Base-by-base conservation (phyloP, 2,797 vertebrate genomes). In the Hirundo rustica region DNA sequence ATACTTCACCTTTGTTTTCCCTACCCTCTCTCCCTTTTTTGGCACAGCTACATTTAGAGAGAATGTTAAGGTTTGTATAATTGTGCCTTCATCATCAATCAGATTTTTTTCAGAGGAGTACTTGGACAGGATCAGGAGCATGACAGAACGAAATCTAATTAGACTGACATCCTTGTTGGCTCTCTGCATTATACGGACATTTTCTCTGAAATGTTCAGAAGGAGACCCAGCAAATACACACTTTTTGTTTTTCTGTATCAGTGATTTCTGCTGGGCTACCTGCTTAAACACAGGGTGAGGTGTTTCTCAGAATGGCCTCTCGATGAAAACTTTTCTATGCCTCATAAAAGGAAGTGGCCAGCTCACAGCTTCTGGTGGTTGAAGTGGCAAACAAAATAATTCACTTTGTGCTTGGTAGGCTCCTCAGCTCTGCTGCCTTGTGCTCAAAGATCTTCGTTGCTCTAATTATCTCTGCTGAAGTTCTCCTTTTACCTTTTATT, bases 21-120 rank as follows among this genome's bases (percentile, higher is more conserved):
- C 66, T 84, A 45, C 92, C 87, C 45, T 94, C 91, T 97, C 64
- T 91, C 81, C 65, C 38, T 55, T 85, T 89, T 96, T 88, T 95
- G 96, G 96, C 95, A 48, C 97, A 95, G 83, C 85, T 72, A 5
- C 34, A 10, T 64, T 77, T 87, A 64, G 70, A 77, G 44, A 92
- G 85, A 97, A 97, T 94, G 96, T 95, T 96, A 95, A 96, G 83
- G 96, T 97, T 97, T 97, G 93, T 96, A 94, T 97, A 97, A 96
- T 93, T 96, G 97, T 98, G 97, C 97, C 96, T 97, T 97, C 97
- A 96, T 97, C 86, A 96, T 97, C 10, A 85, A 92, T 95, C 95
- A 87, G 88, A 93, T 95, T 94, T 95, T 95, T 95, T 95, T 78
- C 91, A 76, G 87, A 94, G 84, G 94, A 96, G 95, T 96, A 88